Conservation (phyloP, 2,888 invertebrate genomes). For the Drepanosiphum platanoidis region DNA sequence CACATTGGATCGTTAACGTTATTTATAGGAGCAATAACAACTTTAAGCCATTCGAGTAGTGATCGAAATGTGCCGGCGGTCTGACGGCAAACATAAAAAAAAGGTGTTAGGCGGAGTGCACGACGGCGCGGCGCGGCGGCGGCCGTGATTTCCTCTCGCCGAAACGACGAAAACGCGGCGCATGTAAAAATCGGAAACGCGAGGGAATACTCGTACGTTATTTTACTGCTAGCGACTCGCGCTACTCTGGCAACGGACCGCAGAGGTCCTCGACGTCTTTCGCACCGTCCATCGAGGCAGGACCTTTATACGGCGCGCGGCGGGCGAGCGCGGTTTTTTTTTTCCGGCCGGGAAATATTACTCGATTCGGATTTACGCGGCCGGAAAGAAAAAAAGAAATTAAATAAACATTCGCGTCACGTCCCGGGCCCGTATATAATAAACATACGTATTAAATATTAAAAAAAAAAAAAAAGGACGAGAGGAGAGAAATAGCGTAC, state of each 20-base stretch:
- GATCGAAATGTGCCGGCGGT: not conserved
- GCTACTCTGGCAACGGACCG: not conserved
- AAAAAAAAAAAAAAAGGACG: not conserved
- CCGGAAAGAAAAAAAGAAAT: no score
- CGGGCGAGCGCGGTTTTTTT: not conserved
- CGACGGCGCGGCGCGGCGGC: not conserved
- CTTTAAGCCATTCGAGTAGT: constrained; percentile 19
- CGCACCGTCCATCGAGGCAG: not conserved
- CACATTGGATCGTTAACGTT: not conserved
- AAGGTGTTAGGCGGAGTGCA: not conserved
- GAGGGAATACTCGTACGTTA: not conserved
- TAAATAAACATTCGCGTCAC: constrained; percentile 50
- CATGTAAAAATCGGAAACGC: not conserved
- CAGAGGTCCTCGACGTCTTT: not conserved
- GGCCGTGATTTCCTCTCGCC: no score
- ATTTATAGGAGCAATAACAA: constrained; percentile 34
- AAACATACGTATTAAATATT: constrained; percentile 23
- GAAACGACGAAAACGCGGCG: not conserved
- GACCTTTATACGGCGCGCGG: no score
- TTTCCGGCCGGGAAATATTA: constrained; percentile 8
- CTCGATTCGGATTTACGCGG: not conserved
- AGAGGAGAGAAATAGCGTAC: no score
- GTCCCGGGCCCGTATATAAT: constrained; percentile 8
- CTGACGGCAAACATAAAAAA: not conserved
- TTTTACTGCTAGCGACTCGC: no score